Percentiles rank a stretch among this genome's conserved stretches.
Conservation (phyloP, 2,113 vertebrate genomes). For the Balaenoptera acutorostrata region DNA sequence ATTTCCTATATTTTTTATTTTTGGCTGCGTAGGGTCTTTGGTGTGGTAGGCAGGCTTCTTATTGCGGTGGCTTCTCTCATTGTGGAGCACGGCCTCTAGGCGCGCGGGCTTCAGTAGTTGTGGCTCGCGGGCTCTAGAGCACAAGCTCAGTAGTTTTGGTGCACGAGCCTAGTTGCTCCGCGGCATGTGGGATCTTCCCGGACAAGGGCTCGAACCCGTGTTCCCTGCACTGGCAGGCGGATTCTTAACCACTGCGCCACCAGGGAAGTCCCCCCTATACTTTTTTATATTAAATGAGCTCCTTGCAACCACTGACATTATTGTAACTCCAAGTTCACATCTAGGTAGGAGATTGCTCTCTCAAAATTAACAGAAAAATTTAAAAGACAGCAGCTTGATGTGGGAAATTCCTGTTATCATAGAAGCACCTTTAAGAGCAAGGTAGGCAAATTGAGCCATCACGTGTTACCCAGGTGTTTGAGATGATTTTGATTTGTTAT, state of each 20-base stretch:
- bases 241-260: too few species aligned
- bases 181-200: too few species aligned
- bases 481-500: constrained; percentile 37
- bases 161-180: too few species aligned
- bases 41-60: too few species aligned
- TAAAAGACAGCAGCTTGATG: not conserved
- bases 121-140: too few species aligned
- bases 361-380: not conserved
- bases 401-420: not conserved
- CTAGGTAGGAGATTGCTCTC: not conserved
- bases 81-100: too few species aligned
- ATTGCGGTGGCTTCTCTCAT: too few species aligned
- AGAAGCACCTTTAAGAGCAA: not conserved
- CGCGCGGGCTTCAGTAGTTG: too few species aligned
- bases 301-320: not conserved
- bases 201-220: too few species aligned
- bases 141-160: too few species aligned
- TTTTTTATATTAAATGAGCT: not conserved
- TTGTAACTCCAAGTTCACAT: not conserved
- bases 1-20: not conserved
- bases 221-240: too few species aligned
- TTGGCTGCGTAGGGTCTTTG: too few species aligned
- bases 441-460: not conserved
- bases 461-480: not conserved
- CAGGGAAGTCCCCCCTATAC: not conserved